A percentile compares a stretch with the other conserved stretches of the same genome.
phyloP scores from a whole-genome alignment of 2,888 invertebrate species.

The Tolmerus cingulatus region DNA sequence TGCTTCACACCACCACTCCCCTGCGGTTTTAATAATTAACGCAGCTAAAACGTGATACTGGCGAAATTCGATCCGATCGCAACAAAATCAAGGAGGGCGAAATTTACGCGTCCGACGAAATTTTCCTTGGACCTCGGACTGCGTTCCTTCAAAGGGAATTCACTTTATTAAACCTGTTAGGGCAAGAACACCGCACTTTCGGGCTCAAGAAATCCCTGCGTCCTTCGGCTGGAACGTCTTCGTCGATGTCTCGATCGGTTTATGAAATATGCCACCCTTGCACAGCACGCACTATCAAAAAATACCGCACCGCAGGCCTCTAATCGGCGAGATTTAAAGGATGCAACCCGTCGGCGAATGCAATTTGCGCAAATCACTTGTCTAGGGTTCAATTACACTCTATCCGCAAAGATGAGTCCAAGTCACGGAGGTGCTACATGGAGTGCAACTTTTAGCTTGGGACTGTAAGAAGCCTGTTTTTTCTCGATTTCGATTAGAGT shows the following conservation, averaged over 20 bases:
- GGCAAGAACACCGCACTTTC: background rate
- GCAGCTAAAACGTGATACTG: conserved; percentile 3
- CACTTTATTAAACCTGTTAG: conserved; percentile 28
- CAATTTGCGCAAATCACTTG: conserved; percentile 26
- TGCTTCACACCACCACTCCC: background rate
- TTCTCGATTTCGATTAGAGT: conserved; percentile 12
- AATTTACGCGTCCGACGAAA: conserved; percentile 2
- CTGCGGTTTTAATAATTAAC: conserved; percentile 19
- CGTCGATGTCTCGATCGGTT: background rate
- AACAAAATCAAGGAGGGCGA: background rate
- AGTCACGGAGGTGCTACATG: background rate
- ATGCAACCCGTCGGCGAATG: background rate
- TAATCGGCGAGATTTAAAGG: conserved; percentile 1
- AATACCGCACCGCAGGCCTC: background rate
- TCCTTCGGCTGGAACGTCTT: background rate
- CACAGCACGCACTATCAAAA: background rate
- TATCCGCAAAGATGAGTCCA: background rate
- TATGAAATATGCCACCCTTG: conserved; percentile 21
- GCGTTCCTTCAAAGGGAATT: background rate
- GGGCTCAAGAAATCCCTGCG: background rate
- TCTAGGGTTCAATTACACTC: conserved; percentile 27
- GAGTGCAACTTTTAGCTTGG: background rate
- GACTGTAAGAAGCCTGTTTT: background rate
- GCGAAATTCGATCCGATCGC: conserved; percentile 7
- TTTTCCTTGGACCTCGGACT: background rate